A percentile compares a stretch with the other conserved stretches of the same genome.
These are phyloP conservation scores for Amphipyra tragopoginis DNA, from an alignment of 2,888 invertebrate species.

Conservation along the genomic window DNA sequence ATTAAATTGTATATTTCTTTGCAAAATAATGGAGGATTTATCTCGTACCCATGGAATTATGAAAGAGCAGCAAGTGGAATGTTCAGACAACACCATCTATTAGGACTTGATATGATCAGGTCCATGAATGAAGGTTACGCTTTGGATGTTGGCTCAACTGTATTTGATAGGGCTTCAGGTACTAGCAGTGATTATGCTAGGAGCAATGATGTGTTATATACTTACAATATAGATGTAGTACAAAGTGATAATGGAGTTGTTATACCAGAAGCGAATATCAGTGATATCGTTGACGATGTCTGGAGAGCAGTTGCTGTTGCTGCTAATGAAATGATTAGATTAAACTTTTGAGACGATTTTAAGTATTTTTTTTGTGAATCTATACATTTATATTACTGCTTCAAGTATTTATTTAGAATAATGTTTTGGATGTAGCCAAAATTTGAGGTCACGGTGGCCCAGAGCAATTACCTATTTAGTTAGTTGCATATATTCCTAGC, in stretches of 20 bases:
- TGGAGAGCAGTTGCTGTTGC: constrained; percentile 77
- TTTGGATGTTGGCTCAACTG: constrained; percentile 71
- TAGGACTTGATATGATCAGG: constrained; percentile 72
- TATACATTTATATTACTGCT: no score
- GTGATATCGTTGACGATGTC: constrained; percentile 70
- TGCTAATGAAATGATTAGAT: constrained; percentile 60
- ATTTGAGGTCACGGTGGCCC: no score
- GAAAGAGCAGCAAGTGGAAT: constrained; percentile 83
- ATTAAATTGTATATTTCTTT: constrained; percentile 92
- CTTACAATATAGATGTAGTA: constrained; percentile 75
- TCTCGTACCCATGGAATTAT: constrained; percentile 93
- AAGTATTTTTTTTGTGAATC: not conserved
- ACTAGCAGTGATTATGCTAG: constrained; percentile 79
- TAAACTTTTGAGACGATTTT: constrained; percentile 15
- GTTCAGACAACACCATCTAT: constrained; percentile 73
- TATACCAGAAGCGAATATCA: constrained; percentile 74
- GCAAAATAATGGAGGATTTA: constrained; percentile 93
- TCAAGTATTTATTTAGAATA: no score
- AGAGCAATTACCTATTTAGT: no score
- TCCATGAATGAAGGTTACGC: constrained; percentile 69
- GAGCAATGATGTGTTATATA: constrained; percentile 67
- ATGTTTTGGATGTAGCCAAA: no score
- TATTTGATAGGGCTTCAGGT: constrained; percentile 77
- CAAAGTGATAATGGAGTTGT: constrained; percentile 71
- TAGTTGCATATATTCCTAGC: no score